Conservation (phyloP, 1,140 invertebrate species). For the Solenopsis fugax region DNA sequence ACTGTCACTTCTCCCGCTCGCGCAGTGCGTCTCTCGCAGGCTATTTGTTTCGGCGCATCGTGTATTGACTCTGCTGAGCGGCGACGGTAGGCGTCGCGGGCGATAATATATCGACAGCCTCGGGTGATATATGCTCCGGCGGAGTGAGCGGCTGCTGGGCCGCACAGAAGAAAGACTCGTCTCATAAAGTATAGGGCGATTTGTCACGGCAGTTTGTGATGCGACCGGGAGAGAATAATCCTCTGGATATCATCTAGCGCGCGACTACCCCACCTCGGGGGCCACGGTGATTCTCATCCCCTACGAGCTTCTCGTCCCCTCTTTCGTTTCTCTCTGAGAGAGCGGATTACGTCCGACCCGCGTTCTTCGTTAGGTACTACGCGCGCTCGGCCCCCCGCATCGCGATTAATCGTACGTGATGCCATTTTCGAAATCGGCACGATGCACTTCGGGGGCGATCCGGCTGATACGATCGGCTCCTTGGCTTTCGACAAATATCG, state of each 20-base stretch:
- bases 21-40: slow-evolving; percentile 42
- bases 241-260: slow-evolving; percentile 82
- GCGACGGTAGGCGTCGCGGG: slow-evolving; percentile 78
- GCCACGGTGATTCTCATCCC: slow-evolving; percentile 40
- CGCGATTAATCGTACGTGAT: slow-evolving; percentile 57
- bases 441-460: slow-evolving; percentile 21
- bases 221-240: slow-evolving; percentile 84
- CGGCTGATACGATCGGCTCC: background rate
- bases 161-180: slow-evolving; percentile 79
- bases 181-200: slow-evolving; percentile 83
- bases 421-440: slow-evolving; percentile 55
- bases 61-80: slow-evolving; percentile 76
- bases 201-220: slow-evolving; percentile 83
- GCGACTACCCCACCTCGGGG: slow-evolving; percentile 58
- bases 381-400: background rate
- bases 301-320: slow-evolving; percentile 54
- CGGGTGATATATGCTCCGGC: slow-evolving; percentile 82
- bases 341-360: slow-evolving; percentile 72
- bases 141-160: slow-evolving; percentile 75
- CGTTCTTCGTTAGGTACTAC: slow-evolving; percentile 72
- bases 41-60: slow-evolving; percentile 76
- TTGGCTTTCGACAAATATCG: background rate
- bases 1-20: slow-evolving; percentile 60
- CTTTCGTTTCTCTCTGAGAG: slow-evolving; percentile 65
- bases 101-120: slow-evolving; percentile 82